Evolutionary conservation across 1,140 invertebrate species (phyloP), one percentile per base, ranked within the genome.

Genomic region (Drosophila repleta): DNA sequence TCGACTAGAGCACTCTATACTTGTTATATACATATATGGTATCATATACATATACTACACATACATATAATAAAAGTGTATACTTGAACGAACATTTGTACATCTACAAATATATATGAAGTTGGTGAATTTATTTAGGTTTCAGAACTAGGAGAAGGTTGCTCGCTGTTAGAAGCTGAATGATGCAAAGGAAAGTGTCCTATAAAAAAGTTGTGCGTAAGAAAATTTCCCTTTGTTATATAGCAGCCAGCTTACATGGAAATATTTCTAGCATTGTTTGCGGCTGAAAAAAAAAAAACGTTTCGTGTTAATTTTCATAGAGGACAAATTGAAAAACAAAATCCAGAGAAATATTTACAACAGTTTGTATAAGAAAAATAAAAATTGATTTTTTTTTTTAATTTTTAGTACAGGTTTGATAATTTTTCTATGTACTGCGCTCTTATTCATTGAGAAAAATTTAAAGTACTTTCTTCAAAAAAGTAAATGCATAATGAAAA

Each of bases 401-500:
- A n/a, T n/a, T n/a, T n/a, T n/a, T n/a, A n/a, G n/a, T n/a, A n/a
- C n/a, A n/a, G n/a, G n/a, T n/a, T n/a, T n/a, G n/a, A n/a, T n/a
- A n/a, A n/a, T n/a, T n/a, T n/a, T n/a, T n/a, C n/a, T n/a, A n/a
- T n/a, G n/a, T n/a, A n/a, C n/a, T n/a, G n/a, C n/a, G n/a, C n/a
- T n/a, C n/a, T n/a, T n/a, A n/a, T n/a, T n/a, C n/a, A n/a, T n/a
- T n/a, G n/a, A n/a, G n/a, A n/a, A n/a, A n/a, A n/a, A n/a, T n/a
- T n/a, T n/a, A n/a, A n/a, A n/a, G n/a, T n/a, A n/a, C n/a, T n/a
- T n/a, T n/a, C n/a, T n/a, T n/a, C n/a, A 39, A 39, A 39, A n/a
- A n/a, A 41, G 3, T 24, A 74, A 58, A 43, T 24, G 29, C 37
- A 29, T 71, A 73, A 63, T 62, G 46, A 72, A 78, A 71, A 60